These are phyloP conservation scores for Hemistola chrysoprasaria DNA, from an alignment of 2,888 invertebrate species.

Conservation along the genomic window DNA sequence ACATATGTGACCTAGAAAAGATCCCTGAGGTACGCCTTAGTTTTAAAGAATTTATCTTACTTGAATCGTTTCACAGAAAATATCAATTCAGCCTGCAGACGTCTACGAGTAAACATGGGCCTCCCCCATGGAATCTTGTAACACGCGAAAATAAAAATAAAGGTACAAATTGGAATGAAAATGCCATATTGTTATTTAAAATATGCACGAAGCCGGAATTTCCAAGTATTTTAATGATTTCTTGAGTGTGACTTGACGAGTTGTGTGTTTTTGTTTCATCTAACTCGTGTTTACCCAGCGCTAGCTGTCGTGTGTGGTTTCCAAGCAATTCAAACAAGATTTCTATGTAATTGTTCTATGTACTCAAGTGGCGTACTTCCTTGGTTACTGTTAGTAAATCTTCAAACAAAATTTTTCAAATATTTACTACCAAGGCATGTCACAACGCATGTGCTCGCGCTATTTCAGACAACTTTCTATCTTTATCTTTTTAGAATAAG, in stretches of 20 bases:
- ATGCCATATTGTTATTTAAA: conserved; percentile 6
- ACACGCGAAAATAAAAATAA: too few species aligned
- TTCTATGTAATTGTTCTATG: conserved; percentile 21
- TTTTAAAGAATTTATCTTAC: background rate
- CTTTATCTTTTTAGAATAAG: conserved; percentile 34
- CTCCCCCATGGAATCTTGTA: too few species aligned
- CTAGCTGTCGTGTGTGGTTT: conserved; percentile 17
- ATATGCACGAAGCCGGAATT: conserved; percentile 22
- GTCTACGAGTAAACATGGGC: too few species aligned
- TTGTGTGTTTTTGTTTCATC: conserved; percentile 1
- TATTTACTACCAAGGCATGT: conserved; percentile 51
- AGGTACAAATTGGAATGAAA: conserved; percentile 2
- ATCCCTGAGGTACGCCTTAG: conserved; percentile 1
- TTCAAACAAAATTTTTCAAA: conserved; percentile 57
- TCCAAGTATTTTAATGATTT: conserved; percentile 27
- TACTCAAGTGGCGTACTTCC: conserved; percentile 53
- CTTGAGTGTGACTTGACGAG: conserved; percentile 8
- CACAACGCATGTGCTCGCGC: conserved; percentile 52
- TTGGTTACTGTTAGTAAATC: conserved; percentile 59
- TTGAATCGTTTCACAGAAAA: too few species aligned
- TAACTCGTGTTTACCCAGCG: conserved; percentile 9
- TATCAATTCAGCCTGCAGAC: too few species aligned
- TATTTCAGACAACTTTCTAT: conserved; percentile 27
- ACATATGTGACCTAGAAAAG: conserved; percentile 1
- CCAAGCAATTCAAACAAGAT: conserved; percentile 26